Evolutionary conservation across 2,113 vertebrate genomes (phyloP).

Genomic region (Marmota flaviventris): DNA sequence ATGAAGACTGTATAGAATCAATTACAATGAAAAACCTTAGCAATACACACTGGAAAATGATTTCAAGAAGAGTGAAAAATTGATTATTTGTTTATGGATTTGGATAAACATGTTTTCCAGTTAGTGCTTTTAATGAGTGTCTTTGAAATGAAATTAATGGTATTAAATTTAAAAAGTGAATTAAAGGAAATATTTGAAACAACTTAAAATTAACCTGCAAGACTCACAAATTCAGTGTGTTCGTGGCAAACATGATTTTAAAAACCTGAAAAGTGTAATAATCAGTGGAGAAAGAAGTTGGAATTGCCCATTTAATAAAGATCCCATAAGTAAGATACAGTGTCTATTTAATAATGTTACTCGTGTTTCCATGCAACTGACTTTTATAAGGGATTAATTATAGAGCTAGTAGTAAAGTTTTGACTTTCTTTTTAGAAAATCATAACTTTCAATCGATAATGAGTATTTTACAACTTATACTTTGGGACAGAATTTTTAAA

Average conservation of each 20-base stretch:
- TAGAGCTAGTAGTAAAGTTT: background rate
- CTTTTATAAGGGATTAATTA: background rate
- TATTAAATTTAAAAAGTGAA: constrained; percentile 53
- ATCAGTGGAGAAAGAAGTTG: background rate
- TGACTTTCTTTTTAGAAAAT: constrained; percentile 27
- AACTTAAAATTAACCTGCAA: constrained; percentile 50
- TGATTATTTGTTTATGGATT: constrained; percentile 82
- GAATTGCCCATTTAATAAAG: constrained; percentile 57
- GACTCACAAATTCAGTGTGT: constrained; percentile 59
- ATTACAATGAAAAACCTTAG: constrained; percentile 82
- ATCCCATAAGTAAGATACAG: background rate
- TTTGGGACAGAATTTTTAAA: background rate
- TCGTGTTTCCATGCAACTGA: background rate
- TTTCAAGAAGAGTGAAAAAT: constrained; percentile 75
- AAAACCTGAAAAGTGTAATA: background rate
- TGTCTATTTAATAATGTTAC: constrained; percentile 22
- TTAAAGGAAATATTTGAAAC: constrained; percentile 56
- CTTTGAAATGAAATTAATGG: constrained; percentile 74
- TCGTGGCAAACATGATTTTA: background rate
- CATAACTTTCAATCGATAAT: background rate
- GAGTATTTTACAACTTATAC: background rate
- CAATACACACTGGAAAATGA: constrained; percentile 74
- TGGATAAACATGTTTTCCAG: constrained; percentile 71
- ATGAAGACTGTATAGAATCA: constrained; percentile 74
- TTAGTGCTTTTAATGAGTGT: constrained; percentile 70